These are phyloP conservation scores for Mus musculus DNA, from an alignment of 2,113 vertebrate genomes.

Conservation along the genomic window DNA sequence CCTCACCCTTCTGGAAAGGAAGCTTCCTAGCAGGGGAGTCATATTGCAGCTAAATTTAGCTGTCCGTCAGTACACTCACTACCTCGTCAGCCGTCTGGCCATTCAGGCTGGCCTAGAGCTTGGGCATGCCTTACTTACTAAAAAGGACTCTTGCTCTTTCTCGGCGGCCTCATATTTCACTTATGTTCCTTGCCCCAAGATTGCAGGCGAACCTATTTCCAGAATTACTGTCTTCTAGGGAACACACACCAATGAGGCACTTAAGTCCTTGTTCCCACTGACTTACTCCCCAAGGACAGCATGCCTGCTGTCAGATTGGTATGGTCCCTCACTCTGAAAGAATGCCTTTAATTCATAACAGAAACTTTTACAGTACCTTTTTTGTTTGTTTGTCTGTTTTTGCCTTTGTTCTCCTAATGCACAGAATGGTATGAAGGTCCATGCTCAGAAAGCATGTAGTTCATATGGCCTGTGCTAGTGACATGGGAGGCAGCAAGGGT, in stretches of 20 bases:
- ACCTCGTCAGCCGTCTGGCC: neutral
- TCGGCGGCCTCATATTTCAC: neutral
- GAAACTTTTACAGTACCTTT: neutral
- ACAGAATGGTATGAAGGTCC: neutral
- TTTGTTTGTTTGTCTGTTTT: neutral
- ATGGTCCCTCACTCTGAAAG: neutral
- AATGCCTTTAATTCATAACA: neutral
- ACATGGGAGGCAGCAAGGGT: neutral
- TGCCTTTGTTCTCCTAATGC: neutral
- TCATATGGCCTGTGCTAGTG: neutral
- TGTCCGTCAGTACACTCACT: neutral
- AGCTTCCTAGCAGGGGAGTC: constrained; percentile 20
- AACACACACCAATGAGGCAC: neutral
- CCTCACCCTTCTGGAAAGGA: neutral
- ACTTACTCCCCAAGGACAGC: neutral
- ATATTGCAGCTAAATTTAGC: constrained; percentile 42
- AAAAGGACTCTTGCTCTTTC: neutral
- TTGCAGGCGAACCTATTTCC: neutral
- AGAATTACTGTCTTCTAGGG: neutral
- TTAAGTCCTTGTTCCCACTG: rapidly evolving
- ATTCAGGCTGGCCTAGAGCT: neutral
- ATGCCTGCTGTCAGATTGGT: constrained; percentile 1
- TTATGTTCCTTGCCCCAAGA: neutral
- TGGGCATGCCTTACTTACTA: neutral
- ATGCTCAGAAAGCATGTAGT: neutral